phyloP scores from a whole-genome alignment of 2,888 invertebrate species.

The Gymnoscelis rufifasciata region DNA sequence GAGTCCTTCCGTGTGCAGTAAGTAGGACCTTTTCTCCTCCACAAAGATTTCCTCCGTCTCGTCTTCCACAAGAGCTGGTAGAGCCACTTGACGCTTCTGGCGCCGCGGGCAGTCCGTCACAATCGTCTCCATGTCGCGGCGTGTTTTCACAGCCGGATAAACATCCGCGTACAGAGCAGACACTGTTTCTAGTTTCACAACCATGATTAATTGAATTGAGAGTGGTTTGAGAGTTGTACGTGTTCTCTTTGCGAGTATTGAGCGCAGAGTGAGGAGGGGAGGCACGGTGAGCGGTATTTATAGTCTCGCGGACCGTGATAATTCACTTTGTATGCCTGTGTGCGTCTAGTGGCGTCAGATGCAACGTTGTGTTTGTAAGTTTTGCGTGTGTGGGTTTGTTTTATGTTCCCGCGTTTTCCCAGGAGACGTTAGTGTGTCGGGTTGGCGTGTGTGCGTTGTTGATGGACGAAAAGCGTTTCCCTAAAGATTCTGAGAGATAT shows the following conservation, averaged over 20 bases:
- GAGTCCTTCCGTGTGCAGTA: conserved; percentile 54
- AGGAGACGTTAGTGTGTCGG: conserved; percentile 8
- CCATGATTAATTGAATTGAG: conserved; percentile 39
- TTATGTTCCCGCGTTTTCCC: conserved; percentile 25
- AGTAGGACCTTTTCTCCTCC: conserved; percentile 52
- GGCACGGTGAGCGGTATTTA: conserved; percentile 42
- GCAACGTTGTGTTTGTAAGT: conserved; percentile 18
- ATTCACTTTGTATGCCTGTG: conserved; percentile 39
- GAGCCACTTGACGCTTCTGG: conserved; percentile 49
- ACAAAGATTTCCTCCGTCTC: conserved; percentile 57
- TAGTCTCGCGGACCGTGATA: conserved; percentile 42
- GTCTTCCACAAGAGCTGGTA: conserved; percentile 59
- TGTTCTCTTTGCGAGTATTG: conserved; percentile 45
- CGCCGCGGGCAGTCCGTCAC: conserved; percentile 50
- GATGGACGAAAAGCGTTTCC: conserved; percentile 32
- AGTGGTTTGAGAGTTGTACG: conserved; percentile 26
- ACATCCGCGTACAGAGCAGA: conserved; percentile 54
- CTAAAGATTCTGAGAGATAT: conserved; percentile 28
- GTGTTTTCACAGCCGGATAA: conserved; percentile 49
- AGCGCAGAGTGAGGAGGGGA: conserved; percentile 54
- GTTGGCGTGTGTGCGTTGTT: conserved; percentile 21
- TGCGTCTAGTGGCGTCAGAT: conserved; percentile 41
- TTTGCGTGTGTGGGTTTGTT: conserved; percentile 21
- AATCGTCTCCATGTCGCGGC: conserved; percentile 49
- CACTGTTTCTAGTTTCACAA: conserved; percentile 62